Conservation (phyloP, 2,113 vertebrate genomes). For the Gymnogyps californianus region DNA sequence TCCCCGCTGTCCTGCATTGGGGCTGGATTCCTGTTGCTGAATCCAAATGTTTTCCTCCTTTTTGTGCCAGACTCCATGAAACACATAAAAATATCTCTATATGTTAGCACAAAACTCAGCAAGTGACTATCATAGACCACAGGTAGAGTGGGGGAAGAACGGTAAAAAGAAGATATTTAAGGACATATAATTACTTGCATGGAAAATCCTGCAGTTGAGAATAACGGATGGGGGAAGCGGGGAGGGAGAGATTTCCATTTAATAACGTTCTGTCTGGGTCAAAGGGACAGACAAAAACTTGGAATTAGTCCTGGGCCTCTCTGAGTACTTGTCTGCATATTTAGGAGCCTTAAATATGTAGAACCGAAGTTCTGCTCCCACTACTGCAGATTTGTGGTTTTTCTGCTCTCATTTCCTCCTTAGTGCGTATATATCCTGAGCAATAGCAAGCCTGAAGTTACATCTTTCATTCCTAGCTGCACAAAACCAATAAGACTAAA, state of each 20-base stretch:
- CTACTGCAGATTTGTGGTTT: background rate
- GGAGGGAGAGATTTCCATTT: background rate
- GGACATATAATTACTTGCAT: background rate
- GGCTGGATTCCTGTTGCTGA: background rate
- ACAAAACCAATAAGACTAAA: background rate
- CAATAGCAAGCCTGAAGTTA: background rate
- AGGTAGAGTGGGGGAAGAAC: background rate
- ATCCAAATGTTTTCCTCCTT: background rate
- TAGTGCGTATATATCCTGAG: background rate
- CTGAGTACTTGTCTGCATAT: background rate
- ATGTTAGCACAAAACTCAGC: background rate
- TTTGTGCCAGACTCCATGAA: background rate
- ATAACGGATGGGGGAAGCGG: background rate
- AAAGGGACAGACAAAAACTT: background rate
- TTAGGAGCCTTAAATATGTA: background rate
- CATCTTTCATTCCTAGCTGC: background rate
- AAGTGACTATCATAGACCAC: background rate
- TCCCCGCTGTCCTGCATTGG: accelerated
- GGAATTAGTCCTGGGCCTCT: background rate
- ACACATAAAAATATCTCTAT: background rate
- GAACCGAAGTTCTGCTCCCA: background rate
- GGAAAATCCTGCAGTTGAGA: background rate
- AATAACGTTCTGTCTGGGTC: background rate
- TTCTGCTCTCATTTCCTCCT: background rate
- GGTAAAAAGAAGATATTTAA: background rate